A percentile compares a stretch with the other conserved stretches of the same genome.
These are phyloP conservation scores for Pristis pectinata DNA, from an alignment of 2,797 vertebrate genomes.

Conservation along the genomic window DNA sequence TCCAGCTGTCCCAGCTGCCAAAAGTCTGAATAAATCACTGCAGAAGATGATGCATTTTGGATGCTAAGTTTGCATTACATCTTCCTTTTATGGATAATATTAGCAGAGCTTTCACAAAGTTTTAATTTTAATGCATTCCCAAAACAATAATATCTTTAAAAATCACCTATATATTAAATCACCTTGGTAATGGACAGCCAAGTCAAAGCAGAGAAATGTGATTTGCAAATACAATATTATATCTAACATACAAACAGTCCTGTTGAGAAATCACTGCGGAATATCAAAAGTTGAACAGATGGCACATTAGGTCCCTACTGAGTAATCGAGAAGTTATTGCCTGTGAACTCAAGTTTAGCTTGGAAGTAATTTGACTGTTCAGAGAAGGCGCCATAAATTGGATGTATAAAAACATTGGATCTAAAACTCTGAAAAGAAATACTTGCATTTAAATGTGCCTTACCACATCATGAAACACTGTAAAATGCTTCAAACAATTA, in stretches of 20 bases:
- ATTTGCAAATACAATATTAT: slow-evolving; percentile 19
- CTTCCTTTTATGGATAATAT: not conserved
- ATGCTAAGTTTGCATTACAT: not conserved
- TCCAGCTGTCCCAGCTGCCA: not conserved
- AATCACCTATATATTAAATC: not conserved
- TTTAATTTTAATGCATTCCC: not conserved
- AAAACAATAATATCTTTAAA: not conserved
- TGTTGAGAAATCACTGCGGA: slow-evolving; percentile 23
- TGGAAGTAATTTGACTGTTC: slow-evolving; percentile 21
- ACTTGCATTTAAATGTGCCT: not conserved
- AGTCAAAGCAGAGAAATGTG: slow-evolving; percentile 23
- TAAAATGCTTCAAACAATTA: slow-evolving; percentile 3
- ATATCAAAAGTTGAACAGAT: slow-evolving; percentile 22
- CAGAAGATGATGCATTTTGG: not conserved
- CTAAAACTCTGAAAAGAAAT: slow-evolving; percentile 17
- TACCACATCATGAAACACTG: slow-evolving; percentile 19
- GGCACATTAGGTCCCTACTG: slow-evolving; percentile 3
- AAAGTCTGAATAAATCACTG: not conserved
- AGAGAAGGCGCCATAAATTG: not conserved
- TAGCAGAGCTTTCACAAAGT: not conserved
- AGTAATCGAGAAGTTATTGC: slow-evolving; percentile 20
- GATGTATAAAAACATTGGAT: slow-evolving; percentile 23
- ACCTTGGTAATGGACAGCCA: not conserved
- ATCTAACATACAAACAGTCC: not conserved
- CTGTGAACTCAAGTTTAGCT: slow-evolving; percentile 21